Conservation (phyloP, 2,888 invertebrate genomes). For the Barypeithes pellucidus region DNA sequence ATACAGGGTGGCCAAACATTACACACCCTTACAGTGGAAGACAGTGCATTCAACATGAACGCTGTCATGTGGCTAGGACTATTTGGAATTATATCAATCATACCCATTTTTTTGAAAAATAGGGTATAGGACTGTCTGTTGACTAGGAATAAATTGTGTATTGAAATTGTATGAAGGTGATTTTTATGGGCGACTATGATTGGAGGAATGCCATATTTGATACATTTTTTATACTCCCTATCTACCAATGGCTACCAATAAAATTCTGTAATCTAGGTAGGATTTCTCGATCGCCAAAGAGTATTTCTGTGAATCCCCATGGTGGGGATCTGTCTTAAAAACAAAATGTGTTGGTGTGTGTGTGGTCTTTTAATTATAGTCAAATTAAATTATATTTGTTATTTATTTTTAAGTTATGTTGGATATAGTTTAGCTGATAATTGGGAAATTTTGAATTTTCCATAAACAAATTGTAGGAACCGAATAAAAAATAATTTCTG, state of each 20-base stretch:
- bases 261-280: too few species aligned
- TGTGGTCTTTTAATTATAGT: not conserved
- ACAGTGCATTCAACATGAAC: constrained; percentile 90
- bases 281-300: too few species aligned
- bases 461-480: not conserved
- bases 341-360: not conserved
- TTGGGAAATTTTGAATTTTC: constrained; percentile 7
- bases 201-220: not conserved
- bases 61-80: constrained; percentile 85
- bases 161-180: constrained; percentile 68
- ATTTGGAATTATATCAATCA: constrained; percentile 87
- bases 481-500: not conserved
- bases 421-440: not conserved
- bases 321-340: too few species aligned
- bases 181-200: not conserved
- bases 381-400: constrained; percentile 17
- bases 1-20: constrained; percentile 98
- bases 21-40: constrained; percentile 91
- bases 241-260: too few species aligned
- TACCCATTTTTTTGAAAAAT: constrained; percentile 91
- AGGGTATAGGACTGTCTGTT: constrained; percentile 74
- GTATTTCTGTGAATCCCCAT: too few species aligned
- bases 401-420: constrained; percentile 29
- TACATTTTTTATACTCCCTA: too few species aligned
- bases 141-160: constrained; percentile 60